phyloP scores from a whole-genome alignment of 2,888 invertebrate species.

The Xestoiulus laeticollis region DNA sequence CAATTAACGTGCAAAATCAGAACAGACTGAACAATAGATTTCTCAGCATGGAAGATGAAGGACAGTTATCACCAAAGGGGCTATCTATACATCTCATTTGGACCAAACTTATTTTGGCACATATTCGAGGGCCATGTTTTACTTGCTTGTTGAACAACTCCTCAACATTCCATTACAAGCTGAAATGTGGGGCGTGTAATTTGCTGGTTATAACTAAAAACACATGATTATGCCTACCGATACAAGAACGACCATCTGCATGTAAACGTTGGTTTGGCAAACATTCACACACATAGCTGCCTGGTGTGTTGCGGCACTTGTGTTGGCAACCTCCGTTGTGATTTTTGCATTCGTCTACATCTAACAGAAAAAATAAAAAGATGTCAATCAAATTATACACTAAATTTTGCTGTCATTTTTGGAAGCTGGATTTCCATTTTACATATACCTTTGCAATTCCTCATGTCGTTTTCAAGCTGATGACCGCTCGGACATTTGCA shows the following conservation, averaged over 20 bases:
- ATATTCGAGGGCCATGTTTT: too few species aligned
- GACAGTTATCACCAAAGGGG: too few species aligned
- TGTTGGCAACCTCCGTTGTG: constrained; percentile 65
- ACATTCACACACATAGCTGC: constrained; percentile 63
- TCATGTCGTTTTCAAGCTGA: constrained; percentile 60
- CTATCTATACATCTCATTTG: too few species aligned
- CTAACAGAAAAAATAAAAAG: constrained; percentile 57
- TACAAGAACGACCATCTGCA: constrained; percentile 55
- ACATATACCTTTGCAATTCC: constrained; percentile 61
- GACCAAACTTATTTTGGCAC: too few species aligned
- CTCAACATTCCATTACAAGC: too few species aligned
- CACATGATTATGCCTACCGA: constrained; percentile 50
- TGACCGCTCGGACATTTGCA: constrained; percentile 63
- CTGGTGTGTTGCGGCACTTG: constrained; percentile 63
- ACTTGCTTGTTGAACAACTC: too few species aligned
- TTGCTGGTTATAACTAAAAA: not conserved
- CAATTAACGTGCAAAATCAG: too few species aligned
- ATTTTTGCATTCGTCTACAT: constrained; percentile 63
- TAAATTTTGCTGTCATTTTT: not conserved
- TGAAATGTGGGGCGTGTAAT: too few species aligned
- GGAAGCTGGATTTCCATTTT: not conserved
- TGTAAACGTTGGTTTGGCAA: constrained; percentile 58
- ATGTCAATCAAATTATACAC: too few species aligned
- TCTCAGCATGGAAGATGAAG: not conserved
- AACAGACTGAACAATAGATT: not conserved